These are phyloP conservation scores for Gallinago media DNA, from an alignment of 2,113 vertebrate genomes.

Conservation along the genomic window DNA sequence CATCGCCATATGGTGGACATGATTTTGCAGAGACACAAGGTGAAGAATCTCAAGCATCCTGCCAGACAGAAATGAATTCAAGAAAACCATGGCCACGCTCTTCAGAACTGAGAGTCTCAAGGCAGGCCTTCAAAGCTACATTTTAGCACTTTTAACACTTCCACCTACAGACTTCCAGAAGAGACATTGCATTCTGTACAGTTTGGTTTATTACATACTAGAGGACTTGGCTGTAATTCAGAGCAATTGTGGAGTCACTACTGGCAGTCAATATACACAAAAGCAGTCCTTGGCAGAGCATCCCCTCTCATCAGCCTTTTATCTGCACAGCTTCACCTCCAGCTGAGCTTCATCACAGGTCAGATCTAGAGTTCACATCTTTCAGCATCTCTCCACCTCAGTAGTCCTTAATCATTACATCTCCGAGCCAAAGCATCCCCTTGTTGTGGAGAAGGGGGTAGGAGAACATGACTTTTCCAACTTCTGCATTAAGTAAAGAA, in stretches of 20 bases:
- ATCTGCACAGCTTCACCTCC: background rate
- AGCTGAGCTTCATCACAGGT: background rate
- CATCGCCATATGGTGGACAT: background rate
- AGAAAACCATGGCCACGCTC: background rate
- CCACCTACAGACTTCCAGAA: conserved; percentile 4
- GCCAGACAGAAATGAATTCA: background rate
- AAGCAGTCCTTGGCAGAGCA: background rate
- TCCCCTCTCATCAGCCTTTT: background rate
- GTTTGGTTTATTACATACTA: background rate
- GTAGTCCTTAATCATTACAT: background rate
- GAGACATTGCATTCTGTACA: background rate
- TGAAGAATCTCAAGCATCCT: background rate
- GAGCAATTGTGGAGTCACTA: conserved; percentile 7
- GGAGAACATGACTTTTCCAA: background rate
- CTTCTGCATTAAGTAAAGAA: background rate
- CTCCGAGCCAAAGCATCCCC: background rate
- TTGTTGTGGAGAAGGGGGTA: background rate
- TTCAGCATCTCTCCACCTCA: background rate
- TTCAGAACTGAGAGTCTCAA: background rate
- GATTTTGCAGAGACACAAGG: background rate
- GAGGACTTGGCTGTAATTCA: conserved; percentile 14
- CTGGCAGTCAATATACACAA: background rate
- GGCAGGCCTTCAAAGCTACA: background rate
- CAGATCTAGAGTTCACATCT: background rate
- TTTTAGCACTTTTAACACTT: conserved; percentile 10